Evolutionary conservation across 2,797 vertebrate species (phyloP), one percentile per base, ranked within the genome.

Genomic region (Hippopotamyrus pictus): DNA sequence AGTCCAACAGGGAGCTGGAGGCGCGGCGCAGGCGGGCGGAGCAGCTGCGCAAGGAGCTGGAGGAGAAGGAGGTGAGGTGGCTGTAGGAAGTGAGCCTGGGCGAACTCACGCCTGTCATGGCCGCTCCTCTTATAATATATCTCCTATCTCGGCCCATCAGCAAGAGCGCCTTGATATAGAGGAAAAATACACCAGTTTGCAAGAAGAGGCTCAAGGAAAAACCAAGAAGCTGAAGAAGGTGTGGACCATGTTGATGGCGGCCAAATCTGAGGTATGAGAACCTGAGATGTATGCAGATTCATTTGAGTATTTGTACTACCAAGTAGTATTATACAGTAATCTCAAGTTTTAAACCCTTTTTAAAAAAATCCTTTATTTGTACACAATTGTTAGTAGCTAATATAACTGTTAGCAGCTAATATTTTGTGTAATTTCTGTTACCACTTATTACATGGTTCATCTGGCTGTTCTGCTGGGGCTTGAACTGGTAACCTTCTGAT

Each of bases 231-330:
- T 99, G 93, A 99, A 99, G 95, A 99, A 99, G 95, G 98, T 99
- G 7, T 99, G 99, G 99, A 99, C 98, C 88, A 99, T 99, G 98
- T 94, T 99, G 88, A 99, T 99, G 98, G 98, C 98, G 90, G 99
- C 99, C 33, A 99, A 99, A 92, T 99, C 98, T 65, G 98, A 99
- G 95, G 98, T 99, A 88, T 91, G 95, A 92, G 65, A 79, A 88
- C 4, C 44, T 22, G 22, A 84, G 79, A 82, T 46, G 44, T 9
- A 2, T 11, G 44, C 0, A 5, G 33, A 6, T n/a, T 50, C 17
- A 22, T 4, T 46, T 54, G 11, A 0, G 5, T 7, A 19, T 19
- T 41, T 29, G 8, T 12, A 22, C 3, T 12, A 14, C 62, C 25
- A 12, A 69, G 3, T 12, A 29, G 25, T 69, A 33, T 25, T 29